Evolutionary conservation across 2,797 vertebrate species (phyloP).

Genomic region (Margarornis squamiger): DNA sequence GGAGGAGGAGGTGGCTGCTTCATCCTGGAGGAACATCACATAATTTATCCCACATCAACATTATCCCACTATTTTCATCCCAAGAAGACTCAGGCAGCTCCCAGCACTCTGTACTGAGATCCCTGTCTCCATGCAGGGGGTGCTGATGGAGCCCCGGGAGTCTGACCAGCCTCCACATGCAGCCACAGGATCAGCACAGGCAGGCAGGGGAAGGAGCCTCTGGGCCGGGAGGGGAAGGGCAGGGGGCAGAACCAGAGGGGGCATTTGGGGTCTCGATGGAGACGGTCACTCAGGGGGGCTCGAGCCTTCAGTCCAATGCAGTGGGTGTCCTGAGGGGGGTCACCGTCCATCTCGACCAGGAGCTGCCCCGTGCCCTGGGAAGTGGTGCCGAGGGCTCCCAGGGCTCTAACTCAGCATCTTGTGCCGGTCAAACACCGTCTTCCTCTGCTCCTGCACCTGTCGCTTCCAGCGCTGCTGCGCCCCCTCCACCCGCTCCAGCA

Average conservation of each 20-base stretch:
- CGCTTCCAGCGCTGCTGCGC: conserved; percentile 97
- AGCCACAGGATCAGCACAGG: background rate
- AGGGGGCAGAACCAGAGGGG: background rate
- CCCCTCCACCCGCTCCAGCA: conserved; percentile 92
- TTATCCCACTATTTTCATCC: background rate
- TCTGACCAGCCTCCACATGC: background rate
- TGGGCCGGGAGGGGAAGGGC: background rate
- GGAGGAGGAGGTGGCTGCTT: background rate
- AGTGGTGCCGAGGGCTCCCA: background rate
- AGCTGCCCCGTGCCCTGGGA: background rate
- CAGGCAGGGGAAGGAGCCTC: background rate
- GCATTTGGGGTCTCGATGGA: background rate
- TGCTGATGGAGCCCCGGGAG: background rate
- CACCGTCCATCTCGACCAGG: background rate
- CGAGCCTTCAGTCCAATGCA: background rate
- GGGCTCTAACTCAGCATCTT: conserved; percentile 91
- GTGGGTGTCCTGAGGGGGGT: background rate
- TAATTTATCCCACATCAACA: background rate
- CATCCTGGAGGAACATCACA: background rate
- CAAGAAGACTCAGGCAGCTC: background rate
- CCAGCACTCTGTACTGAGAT: accelerated
- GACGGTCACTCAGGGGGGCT: background rate
- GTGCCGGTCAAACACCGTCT: conserved; percentile 94
- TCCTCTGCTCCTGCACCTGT: conserved; percentile 95
- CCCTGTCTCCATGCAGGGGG: background rate